Evolutionary conservation across 2,888 invertebrate species (phyloP).

Genomic region (Perdita meconis): DNA sequence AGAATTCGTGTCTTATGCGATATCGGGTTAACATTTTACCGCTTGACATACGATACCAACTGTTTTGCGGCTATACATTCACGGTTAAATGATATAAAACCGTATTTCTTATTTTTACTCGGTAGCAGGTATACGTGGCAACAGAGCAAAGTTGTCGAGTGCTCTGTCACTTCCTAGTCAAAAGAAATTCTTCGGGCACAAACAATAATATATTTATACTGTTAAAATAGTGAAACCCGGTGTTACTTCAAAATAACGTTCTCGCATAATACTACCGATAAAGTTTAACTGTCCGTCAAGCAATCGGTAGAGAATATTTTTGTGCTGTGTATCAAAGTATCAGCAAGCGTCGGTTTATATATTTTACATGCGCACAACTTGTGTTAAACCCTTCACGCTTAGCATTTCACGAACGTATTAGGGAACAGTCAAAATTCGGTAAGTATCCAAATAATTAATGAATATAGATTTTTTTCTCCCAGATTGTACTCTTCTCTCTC

Average conservation of each 20-base stretch:
- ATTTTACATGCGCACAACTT: constrained; percentile 62
- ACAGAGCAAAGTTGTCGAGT: constrained; percentile 79
- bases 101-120: constrained; percentile 75
- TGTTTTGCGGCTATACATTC: constrained; percentile 34
- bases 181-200: constrained; percentile 70
- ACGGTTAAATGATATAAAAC: constrained; percentile 63
- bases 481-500: no score
- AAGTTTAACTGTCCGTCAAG: constrained; percentile 31
- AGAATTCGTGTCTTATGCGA: constrained; percentile 65
- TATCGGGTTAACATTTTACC: constrained; percentile 67
- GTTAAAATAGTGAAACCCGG: constrained; percentile 52
- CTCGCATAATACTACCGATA: constrained; percentile 16
- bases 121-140: constrained; percentile 80
- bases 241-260: constrained; percentile 39
- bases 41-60: constrained; percentile 65
- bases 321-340: constrained; percentile 47
- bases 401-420: constrained; percentile 37
- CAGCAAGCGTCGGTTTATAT: constrained; percentile 65
- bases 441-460: no score
- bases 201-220: constrained; percentile 68
- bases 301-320: constrained; percentile 29
- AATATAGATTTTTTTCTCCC: no score
- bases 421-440: constrained; percentile 31
- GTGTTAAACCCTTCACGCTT: constrained; percentile 53
- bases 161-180: constrained; percentile 82